Percentiles rank a stretch among this genome's conserved stretches.
phyloP scores from a whole-genome alignment of 37 sponge, comb jelly and placozoan species.

The Corticium candelabrum region DNA sequence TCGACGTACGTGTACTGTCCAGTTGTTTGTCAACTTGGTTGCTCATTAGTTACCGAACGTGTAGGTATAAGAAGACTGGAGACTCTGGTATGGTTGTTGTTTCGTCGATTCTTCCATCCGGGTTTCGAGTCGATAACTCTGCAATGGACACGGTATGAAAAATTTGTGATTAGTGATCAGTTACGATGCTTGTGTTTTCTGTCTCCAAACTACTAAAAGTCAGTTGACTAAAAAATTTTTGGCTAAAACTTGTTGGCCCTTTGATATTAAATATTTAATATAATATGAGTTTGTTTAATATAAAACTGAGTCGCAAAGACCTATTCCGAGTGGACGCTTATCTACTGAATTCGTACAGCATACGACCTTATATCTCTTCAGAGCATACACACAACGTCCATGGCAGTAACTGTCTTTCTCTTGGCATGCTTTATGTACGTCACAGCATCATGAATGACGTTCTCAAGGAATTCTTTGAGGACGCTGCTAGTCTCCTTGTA shows the following conservation, averaged over 20 bases:
- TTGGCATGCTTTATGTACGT: constrained; percentile 99
- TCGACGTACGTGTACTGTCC: not conserved
- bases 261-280: too few species aligned
- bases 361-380: constrained; percentile 91
- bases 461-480: constrained; percentile 93
- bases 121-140: not conserved
- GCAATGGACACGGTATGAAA: not conserved
- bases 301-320: too few species aligned
- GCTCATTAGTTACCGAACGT: too few species aligned
- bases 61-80: not conserved
- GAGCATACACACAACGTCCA: constrained; percentile 98
- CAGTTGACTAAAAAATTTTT: not conserved
- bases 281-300: too few species aligned
- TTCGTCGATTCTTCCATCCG: not conserved
- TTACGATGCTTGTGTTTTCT: too few species aligned
- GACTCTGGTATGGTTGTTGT: not conserved
- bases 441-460: constrained; percentile 95
- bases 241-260: too few species aligned
- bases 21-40: too few species aligned
- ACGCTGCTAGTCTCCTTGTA: constrained; percentile 97
- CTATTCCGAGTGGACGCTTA: too few species aligned
- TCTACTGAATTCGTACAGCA: constrained; percentile 94
- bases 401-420: constrained; percentile 98
- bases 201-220: too few species aligned
- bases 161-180: too few species aligned